Conservation (phyloP, 1,140 invertebrate species). For the Laodelphax striatellus region DNA sequence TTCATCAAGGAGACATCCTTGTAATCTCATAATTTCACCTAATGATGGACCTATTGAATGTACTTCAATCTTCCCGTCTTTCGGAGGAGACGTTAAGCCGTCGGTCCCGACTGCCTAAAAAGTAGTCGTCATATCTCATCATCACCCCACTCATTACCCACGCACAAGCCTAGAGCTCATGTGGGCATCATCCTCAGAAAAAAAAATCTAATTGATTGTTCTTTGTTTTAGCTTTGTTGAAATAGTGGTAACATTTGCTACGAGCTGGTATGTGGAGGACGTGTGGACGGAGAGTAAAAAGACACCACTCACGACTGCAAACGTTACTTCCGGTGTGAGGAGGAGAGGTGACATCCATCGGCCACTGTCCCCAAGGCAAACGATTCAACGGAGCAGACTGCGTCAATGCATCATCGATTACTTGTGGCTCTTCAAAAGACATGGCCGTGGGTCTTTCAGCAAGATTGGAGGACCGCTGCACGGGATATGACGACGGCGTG, state of each 20-base stretch:
- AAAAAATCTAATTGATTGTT: no score
- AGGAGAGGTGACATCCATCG: slow-evolving; percentile 23
- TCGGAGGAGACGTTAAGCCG: no score
- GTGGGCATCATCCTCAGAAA: no score
- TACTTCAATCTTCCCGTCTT: no score
- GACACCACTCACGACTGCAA: slow-evolving; percentile 29
- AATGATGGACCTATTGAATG: no score
- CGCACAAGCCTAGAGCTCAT: no score
- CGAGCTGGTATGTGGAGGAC: slow-evolving; percentile 31
- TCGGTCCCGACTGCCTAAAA: no score
- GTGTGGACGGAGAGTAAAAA: slow-evolving; percentile 28
- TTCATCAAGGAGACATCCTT: no score
- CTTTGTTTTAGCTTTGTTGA: slow-evolving; percentile 20
- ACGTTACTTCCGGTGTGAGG: slow-evolving; percentile 28
- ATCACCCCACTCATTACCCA: no score
- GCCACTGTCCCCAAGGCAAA: slow-evolving; percentile 35
- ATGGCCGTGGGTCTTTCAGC: slow-evolving; percentile 31
- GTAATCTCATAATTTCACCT: no score
- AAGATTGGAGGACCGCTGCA: slow-evolving; percentile 23
- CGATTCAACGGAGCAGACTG: slow-evolving; percentile 32
- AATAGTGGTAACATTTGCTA: slow-evolving; percentile 25
- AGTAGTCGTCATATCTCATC: no score
- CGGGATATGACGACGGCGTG: slow-evolving; percentile 9
- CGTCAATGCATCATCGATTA: slow-evolving; percentile 32
- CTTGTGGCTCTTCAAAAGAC: slow-evolving; percentile 26